Base-by-base conservation (phyloP, 2,888 invertebrate species). In the Saturnia japonica region DNA sequence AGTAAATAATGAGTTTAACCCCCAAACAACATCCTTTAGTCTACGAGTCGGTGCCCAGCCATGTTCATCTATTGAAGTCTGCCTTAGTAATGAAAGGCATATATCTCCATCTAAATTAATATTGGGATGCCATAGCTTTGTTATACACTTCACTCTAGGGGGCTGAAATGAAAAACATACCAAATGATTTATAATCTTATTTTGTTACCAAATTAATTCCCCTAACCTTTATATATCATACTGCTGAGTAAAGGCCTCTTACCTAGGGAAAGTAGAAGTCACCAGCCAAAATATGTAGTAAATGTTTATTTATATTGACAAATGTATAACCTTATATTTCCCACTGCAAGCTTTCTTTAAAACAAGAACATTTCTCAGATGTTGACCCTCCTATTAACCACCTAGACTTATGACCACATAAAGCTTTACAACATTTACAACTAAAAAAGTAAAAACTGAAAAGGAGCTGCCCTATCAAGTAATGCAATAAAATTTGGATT, bases 121-220 rank as follows among this genome's bases (percentile, higher is more conserved):
- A 89, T 99, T 99, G 11, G 99, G 99, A 93, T 99, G 99, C 98
- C 99, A 99, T 67, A 99, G 91, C 85, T 96, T 96, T n/a, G 99
- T 99, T 74, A 96, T 86, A 88, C 99, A 99, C 88, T 96, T 97
- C 7, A 99, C 99, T 92, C 95, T 95, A 22, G 99, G 99, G 70
- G 99, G 99, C 98, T 98, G 89, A 71, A 95, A 95, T 47, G 6
- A 70, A 2, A 47, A 51, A 19, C 16, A 51, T 11, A 66, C 2
- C 11, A 14, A 66, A 47, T 16, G 16, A 25, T 11, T 8, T 60
- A 60, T 54, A 54, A n/a, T 22, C 11, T 54, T 11, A 28, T 28
- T 60, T 22, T 11, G 1, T 22, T 51, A 19, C 7, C 51, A 51
- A 14, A n/a, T 51, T 45, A 1, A 12, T 1, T 43, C 11, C 43